A percentile compares a stretch with the other conserved stretches of the same genome.
These are phyloP conservation scores for Andrena trimmerana DNA, from an alignment of 2,888 invertebrate species.

Conservation along the genomic window DNA sequence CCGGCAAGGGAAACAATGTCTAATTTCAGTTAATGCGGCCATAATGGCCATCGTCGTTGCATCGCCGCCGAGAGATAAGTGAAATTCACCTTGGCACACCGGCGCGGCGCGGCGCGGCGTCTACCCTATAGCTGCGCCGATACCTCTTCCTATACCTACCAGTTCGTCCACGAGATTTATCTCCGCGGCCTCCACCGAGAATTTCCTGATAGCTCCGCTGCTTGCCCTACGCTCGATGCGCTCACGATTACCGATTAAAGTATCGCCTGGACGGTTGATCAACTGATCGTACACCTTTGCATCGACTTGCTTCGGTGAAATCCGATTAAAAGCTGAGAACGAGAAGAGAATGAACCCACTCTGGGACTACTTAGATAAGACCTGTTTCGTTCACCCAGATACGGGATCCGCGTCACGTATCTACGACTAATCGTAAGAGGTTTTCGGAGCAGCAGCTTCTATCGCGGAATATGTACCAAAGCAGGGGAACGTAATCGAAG, in stretches of 20 bases:
- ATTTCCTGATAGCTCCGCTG: conserved; percentile 53
- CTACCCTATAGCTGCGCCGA: background rate
- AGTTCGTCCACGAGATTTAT: conserved; percentile 11
- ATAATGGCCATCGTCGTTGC: conserved; percentile 75
- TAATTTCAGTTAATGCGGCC: conserved; percentile 80
- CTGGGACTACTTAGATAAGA: too few relatives aligned
- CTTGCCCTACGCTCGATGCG: conserved; percentile 19
- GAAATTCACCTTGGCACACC: conserved; percentile 65
- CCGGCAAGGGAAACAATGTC: conserved; percentile 78
- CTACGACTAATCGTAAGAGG: too few relatives aligned
- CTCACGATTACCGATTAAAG: conserved; percentile 28
- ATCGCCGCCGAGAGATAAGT: conserved; percentile 72
- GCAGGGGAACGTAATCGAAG: background rate
- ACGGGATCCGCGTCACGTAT: too few relatives aligned
- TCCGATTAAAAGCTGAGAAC: too few relatives aligned
- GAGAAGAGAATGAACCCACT: too few relatives aligned
- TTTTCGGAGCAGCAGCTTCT: too few relatives aligned
- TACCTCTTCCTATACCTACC: conserved; percentile 19
- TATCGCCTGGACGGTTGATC: too few relatives aligned
- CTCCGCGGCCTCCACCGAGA: conserved; percentile 30
- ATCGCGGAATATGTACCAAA: too few relatives aligned
- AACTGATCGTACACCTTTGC: too few relatives aligned
- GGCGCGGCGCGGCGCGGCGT: background rate
- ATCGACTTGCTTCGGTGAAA: too few relatives aligned
- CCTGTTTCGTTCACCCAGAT: too few relatives aligned